Base-by-base conservation (phyloP, 2,888 invertebrate genomes). In the Latrodectus hesperus region DNA sequence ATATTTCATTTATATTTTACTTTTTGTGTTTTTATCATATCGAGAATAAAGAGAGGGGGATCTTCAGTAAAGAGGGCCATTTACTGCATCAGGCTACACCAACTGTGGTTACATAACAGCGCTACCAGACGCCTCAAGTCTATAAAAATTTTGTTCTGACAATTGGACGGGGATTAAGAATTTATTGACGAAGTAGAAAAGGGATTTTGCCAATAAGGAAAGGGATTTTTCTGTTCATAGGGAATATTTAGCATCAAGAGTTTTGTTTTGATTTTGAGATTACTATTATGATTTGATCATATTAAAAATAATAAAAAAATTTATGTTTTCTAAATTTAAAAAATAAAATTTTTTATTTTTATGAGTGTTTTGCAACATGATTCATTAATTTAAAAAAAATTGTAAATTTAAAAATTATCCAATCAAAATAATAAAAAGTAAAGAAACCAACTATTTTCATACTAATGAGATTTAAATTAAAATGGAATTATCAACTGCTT, bases 61-160 rank as follows among this genome's bases (percentile, higher is more conserved):
- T 38, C 65, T 77, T 55, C 64, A 26, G 68, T 86, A 86, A 86
- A 86, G 81, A 75, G 81, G 76, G 72, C 72, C 81, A 86, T 86
- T 55, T 86, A 86, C 80, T 49, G 65, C 81, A 17, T 53, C 60
- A 10, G 68, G 81, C 80, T 72, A 81, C 81, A 81, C 75, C 73
- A 68, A 70, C 60, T 74, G 70, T 71, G 80, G 86, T 77, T 72
- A 81, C 67, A 80, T 64, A 86, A 86, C 86, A 81, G 81, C 81
- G 72, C 51, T 64, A 64, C 14, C 75, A 55, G 80, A 79, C 86
- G 86, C 86, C 86, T 86, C 3, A 55, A 70, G 65, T 77, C 81
- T 72, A 86, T 86, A 86, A 86, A 81, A 65, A 79, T 74, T 65
- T 14, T 12, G 22, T 51, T 79, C 55, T 79, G 85, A 70, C 67